These are phyloP conservation scores for Cephalopterus ornatus DNA, from an alignment of 2,113 vertebrate species.

Conservation along the genomic window DNA sequence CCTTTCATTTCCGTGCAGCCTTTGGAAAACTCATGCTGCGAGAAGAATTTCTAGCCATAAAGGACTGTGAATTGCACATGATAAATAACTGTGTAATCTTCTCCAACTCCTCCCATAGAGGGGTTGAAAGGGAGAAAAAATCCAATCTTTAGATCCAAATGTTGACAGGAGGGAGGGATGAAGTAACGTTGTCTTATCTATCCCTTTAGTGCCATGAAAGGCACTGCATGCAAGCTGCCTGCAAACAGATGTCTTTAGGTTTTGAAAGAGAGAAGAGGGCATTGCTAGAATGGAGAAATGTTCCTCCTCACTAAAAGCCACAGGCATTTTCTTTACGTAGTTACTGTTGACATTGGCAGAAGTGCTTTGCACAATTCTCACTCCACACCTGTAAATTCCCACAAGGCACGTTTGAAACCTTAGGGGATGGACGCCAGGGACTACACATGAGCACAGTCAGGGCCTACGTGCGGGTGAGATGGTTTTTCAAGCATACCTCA, in stretches of 20 bases:
- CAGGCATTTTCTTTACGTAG: slow-evolving; percentile 29
- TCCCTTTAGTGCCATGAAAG: not conserved
- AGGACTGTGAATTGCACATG: not conserved
- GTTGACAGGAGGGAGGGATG: not conserved
- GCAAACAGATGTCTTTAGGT: not conserved
- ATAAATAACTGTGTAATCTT: slow-evolving; percentile 21
- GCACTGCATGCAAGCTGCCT: not conserved
- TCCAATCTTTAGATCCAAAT: not conserved
- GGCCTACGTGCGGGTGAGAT: fast-evolving
- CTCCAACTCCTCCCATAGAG: not conserved
- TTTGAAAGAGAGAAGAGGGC: not conserved
- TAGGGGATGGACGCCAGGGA: not conserved
- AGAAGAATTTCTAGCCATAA: slow-evolving; percentile 1
- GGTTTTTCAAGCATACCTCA: slow-evolving; percentile 1
- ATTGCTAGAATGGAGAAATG: not conserved
- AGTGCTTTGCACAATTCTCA: not conserved
- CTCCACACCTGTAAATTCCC: slow-evolving; percentile 35
- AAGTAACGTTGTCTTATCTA: not conserved
- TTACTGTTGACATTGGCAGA: slow-evolving; percentile 8
- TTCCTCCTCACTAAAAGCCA: slow-evolving; percentile 14
- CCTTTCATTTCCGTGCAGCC: not conserved
- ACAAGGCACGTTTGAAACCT: not conserved
- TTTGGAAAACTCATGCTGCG: not conserved
- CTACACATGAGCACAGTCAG: not conserved
- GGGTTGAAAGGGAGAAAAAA: not conserved